Evolutionary conservation across 2,113 vertebrate genomes (phyloP).

Genomic region (Crocuta crocuta): DNA sequence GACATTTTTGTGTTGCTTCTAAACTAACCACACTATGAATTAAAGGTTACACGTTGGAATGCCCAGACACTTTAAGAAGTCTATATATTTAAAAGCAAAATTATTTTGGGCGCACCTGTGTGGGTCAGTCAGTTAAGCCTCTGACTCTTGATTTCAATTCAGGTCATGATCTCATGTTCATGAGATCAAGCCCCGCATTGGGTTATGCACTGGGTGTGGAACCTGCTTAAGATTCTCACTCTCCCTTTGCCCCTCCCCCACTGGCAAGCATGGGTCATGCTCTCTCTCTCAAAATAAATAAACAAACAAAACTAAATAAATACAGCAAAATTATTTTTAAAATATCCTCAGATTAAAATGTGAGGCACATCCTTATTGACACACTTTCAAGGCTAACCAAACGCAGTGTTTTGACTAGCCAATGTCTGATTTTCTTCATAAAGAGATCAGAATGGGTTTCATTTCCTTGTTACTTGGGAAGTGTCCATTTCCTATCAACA

Average conservation of each 20-base stretch:
- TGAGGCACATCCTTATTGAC: neutral
- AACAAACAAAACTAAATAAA: too few species aligned
- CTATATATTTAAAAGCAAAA: neutral
- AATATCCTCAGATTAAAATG: neutral
- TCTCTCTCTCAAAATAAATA: too few species aligned
- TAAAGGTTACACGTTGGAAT: neutral
- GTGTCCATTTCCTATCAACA: conserved; percentile 45
- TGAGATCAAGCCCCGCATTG: too few species aligned
- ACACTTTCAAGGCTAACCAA: neutral
- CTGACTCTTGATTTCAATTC: too few species aligned
- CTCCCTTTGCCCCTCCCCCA: too few species aligned
- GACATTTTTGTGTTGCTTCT: neutral
- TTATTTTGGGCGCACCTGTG: neutral
- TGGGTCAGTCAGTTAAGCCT: too few species aligned
- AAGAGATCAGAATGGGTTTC: neutral
- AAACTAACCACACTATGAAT: neutral
- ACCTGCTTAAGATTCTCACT: too few species aligned
- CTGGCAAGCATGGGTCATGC: too few species aligned
- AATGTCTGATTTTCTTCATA: neutral
- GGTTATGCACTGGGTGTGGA: too few species aligned
- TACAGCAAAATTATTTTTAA: neutral
- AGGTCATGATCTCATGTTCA: too few species aligned
- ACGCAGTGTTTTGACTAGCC: neutral
- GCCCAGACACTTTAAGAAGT: neutral
- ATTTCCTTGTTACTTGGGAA: neutral